Base-by-base conservation (phyloP, 2,888 invertebrate species). In the Philereme transversata region DNA sequence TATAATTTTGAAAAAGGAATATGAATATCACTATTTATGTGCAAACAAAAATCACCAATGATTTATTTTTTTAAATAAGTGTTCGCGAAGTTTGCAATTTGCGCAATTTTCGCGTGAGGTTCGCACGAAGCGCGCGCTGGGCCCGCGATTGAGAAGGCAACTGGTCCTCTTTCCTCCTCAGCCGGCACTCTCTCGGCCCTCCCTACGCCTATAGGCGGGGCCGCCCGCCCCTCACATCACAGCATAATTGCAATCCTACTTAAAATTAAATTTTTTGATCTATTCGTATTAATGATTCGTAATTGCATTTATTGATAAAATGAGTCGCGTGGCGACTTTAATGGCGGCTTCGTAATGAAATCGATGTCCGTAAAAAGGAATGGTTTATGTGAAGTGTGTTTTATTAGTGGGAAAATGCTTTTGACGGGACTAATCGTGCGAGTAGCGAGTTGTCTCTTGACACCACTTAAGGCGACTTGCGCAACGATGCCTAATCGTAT, bases 121-220 rank as follows among this genome's bases (percentile, higher is more conserved):
- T 73, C 73, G 81, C 78, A 77, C 75, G 74, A 77, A 77, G 84
- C 91, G 90, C 90, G 91, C 90, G 86, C 69, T 76, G 69, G 72
- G 80, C 75, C 74, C 87, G 89, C 90, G 87, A 79, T 82, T 73
- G 83, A 79, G 81, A 81, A 72, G 80, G 81, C 88, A 83, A 92
- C 91, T 92, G 89, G 63, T 81, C 83, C 87, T 87, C 88, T 81
- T 80, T 78, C 85, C 87, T 88, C 88, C 81, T 84, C 86, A 69
- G 73, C 58, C 65, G 71, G 74, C 76, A 75, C 75, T 77, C 81
- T 70, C 77, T 73, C 72, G 83, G 81, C 82, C 90, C 90, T 89
- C 90, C 89, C 88, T 80, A 86, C 89, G 89, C 88, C 89, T 83
- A 79, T 72, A 70, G 88, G 86, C 86, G 86, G 83, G 70, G 84